These are phyloP conservation scores for Plutomurus gul DNA, from an alignment of 1,140 invertebrate species.

Conservation along the genomic window DNA sequence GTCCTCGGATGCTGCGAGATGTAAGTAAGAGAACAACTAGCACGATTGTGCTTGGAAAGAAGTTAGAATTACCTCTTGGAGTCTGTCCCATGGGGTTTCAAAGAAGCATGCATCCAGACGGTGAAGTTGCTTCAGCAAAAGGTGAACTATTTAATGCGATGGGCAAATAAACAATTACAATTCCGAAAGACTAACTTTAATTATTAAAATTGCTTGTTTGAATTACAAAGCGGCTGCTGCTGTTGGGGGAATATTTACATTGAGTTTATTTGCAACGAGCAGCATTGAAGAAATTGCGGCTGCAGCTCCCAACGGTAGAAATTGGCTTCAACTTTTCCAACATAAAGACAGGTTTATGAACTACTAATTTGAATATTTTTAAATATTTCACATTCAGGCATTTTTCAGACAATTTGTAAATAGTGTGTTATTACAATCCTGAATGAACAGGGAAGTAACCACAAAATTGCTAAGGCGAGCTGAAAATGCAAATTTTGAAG, in stretches of 20 bases:
- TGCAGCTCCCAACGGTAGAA: slow-evolving; percentile 55
- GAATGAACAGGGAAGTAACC: slow-evolving; percentile 70
- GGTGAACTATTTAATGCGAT: not conserved
- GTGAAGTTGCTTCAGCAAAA: slow-evolving; percentile 81
- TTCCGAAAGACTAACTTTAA: not conserved
- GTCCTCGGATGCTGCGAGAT: slow-evolving; percentile 78
- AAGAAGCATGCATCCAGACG: slow-evolving; percentile 85
- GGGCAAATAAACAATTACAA: not conserved
- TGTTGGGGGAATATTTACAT: slow-evolving; percentile 59
- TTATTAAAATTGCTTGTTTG: not conserved
- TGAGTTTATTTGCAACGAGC: slow-evolving; percentile 62
- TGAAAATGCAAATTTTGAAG: slow-evolving; percentile 74
- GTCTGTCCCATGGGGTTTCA: slow-evolving; percentile 93
- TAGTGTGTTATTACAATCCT: too few species aligned
- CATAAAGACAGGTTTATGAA: slow-evolving; percentile 60
- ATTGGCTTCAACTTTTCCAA: slow-evolving; percentile 63
- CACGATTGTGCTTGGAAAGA: slow-evolving; percentile 70
- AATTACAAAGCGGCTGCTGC: slow-evolving; percentile 57
- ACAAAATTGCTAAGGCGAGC: slow-evolving; percentile 74
- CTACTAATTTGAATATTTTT: too few species aligned
- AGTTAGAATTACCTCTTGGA: slow-evolving; percentile 78
- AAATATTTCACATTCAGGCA: too few species aligned
- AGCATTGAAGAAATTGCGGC: slow-evolving; percentile 62
- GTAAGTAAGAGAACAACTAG: slow-evolving; percentile 69
- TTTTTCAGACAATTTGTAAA: too few species aligned